Evolutionary conservation across 2,888 invertebrate genomes (phyloP), one percentile per base, ranked within the genome.

Genomic region (Leptura quadrifasciata): DNA sequence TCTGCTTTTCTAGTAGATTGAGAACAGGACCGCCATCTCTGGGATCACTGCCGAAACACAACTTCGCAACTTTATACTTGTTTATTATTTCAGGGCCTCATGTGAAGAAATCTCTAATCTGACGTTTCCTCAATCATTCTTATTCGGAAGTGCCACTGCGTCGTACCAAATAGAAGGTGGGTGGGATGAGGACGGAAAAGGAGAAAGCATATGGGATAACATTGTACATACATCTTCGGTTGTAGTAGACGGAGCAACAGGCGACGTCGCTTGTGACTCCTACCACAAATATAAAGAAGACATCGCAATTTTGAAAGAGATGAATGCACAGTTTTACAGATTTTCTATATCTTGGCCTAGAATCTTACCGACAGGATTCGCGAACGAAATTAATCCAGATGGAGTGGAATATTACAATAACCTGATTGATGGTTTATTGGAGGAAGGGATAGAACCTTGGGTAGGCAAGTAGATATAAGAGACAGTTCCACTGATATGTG

Each of bases 351-450:
- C 93, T 76, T 94, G 94, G 94, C 86, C 93, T 0, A 89, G 94
- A 77, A 76, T 79, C 76, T 18, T 96, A 79, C 95, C 96, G 0
- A 92, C 91, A 9, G 96, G 95, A 12, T 90, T 92, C 73, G 90
- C 91, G 15, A 92, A 93, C 84, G 85, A 91, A 20, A 90, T 95
- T 20, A 97, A 95, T 86, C 89, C 91, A 54, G 90, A 91, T 2
- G 97, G 95, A 15, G 90, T 97, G 12, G 89, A 92, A 72, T 95
- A 95, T 88, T 97, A 97, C 87, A 93, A 93, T 83, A 91, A 94
- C 80, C 88, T 97, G 58, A 94, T 97, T 72, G 90, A 95, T 83
- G 94, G 93, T 82, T 90, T 96, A 5, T 79, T 94, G 8, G 76
- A 57, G 10, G 78, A 77, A 67, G 74, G 69, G 17, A 93, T 95